phyloP scores from a whole-genome alignment of 1,140 invertebrate genomes.

The Temnothorax curvispinosus region DNA sequence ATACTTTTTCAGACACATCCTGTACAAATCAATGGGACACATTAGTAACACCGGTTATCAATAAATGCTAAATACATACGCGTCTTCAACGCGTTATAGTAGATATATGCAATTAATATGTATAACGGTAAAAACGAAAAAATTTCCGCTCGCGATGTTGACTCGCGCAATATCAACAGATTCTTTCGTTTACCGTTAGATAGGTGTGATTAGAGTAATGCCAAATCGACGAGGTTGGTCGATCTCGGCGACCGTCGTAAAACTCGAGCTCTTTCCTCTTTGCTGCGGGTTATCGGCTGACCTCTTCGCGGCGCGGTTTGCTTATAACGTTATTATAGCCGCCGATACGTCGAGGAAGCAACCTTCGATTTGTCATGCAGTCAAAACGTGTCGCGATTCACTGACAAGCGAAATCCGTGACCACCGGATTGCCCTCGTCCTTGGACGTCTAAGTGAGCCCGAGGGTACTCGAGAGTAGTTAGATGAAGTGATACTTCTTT shows the following conservation, averaged over 20 bases:
- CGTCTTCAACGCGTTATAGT: background rate
- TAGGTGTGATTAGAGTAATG: slow-evolving; percentile 17
- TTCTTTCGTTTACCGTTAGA: slow-evolving; percentile 18
- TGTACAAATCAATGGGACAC: background rate
- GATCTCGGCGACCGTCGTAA: slow-evolving; percentile 23
- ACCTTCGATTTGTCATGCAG: slow-evolving; percentile 67
- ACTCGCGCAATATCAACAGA: background rate
- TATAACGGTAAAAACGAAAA: background rate
- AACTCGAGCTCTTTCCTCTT: slow-evolving; percentile 36
- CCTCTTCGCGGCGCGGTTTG: slow-evolving; percentile 44
- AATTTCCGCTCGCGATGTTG: background rate
- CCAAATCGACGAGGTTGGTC: slow-evolving; percentile 6
- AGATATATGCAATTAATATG: background rate
- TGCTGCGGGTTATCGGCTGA: slow-evolving; percentile 59
- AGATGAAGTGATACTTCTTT: background rate
- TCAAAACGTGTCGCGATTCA: slow-evolving; percentile 59
- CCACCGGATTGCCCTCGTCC: background rate
- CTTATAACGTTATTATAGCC: slow-evolving; percentile 61
- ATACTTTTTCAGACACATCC: background rate
- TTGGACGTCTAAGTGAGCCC: background rate
- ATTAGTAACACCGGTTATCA: background rate
- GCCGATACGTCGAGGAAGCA: slow-evolving; percentile 40
- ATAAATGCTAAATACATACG: background rate
- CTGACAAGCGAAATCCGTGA: slow-evolving; percentile 1
- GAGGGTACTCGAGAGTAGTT: background rate